phyloP scores from a whole-genome alignment of 2,797 vertebrate species.

The Lagodon rhomboides region DNA sequence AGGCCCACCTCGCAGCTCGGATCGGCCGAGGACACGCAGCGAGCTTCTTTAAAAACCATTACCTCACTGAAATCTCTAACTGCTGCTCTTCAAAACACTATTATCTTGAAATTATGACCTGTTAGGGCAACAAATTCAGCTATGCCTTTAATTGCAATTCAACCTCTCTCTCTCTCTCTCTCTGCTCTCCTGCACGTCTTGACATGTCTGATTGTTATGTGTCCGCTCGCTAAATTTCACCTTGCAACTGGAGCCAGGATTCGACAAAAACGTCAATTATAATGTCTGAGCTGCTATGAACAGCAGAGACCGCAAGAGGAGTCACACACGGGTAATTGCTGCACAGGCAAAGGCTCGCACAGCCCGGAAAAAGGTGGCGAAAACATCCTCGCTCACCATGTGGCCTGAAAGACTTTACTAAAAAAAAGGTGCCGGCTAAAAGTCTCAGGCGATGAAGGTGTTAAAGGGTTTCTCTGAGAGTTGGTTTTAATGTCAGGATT shows the following conservation, averaged over 20 bases:
- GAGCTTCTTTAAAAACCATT: slow-evolving; percentile 9
- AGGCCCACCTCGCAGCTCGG: slow-evolving; percentile 26
- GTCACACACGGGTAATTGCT: slow-evolving; percentile 12
- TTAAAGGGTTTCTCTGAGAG: background rate
- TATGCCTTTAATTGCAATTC: background rate
- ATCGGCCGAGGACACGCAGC: slow-evolving; percentile 23
- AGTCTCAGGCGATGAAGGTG: background rate
- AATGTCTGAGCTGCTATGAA: slow-evolving; percentile 43
- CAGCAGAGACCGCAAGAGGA: slow-evolving; percentile 18
- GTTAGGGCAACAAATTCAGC: slow-evolving; percentile 5
- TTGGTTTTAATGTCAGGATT: background rate
- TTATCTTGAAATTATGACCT: slow-evolving; percentile 18
- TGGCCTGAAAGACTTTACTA: background rate
- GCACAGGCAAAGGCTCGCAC: background rate
- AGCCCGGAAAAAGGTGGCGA: slow-evolving; percentile 5
- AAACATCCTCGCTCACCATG: background rate
- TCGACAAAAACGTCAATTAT: slow-evolving; percentile 60
- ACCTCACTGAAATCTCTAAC: slow-evolving; percentile 33
- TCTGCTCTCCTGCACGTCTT: slow-evolving; percentile 48
- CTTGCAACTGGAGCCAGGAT: slow-evolving; percentile 24
- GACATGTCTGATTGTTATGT: slow-evolving; percentile 50
- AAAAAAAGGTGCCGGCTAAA: no score
- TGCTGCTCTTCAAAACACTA: slow-evolving; percentile 8
- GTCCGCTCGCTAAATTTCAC: slow-evolving; percentile 48
- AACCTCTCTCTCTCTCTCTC: background rate